phyloP scores from a whole-genome alignment of 2,113 vertebrate species.

The Chamaetylas fuelleborni region DNA sequence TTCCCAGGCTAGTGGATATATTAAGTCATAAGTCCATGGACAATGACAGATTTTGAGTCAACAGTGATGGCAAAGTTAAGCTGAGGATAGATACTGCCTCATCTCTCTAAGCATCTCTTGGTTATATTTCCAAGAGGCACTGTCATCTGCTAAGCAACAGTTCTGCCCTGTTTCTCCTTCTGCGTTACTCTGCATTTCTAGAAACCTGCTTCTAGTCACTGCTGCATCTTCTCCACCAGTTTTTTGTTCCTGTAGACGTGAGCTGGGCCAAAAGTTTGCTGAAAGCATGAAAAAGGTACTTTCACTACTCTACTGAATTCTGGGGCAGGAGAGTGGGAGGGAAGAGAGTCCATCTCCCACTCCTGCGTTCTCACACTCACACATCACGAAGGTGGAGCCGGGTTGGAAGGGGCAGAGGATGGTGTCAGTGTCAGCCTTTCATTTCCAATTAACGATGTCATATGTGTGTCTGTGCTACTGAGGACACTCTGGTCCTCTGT shows the following conservation, averaged over 20 bases:
- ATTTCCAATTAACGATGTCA: background rate
- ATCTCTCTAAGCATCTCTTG: background rate
- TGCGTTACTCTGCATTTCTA: background rate
- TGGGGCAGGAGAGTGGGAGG: background rate
- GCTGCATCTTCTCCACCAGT: background rate
- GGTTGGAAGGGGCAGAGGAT: background rate
- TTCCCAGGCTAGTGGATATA: background rate
- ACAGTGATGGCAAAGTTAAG: background rate
- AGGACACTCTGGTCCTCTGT: background rate
- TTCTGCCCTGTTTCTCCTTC: background rate
- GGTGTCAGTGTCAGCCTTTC: background rate
- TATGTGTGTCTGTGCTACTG: background rate
- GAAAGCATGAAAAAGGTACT: background rate
- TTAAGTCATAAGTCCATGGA: background rate
- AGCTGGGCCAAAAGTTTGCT: background rate
- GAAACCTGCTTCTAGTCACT: background rate
- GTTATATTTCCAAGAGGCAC: background rate
- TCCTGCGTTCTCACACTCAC: background rate
- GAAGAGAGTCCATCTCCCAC: background rate
- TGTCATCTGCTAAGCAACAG: background rate
- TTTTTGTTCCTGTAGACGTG: background rate
- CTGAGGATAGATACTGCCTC: background rate
- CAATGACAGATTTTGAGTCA: background rate
- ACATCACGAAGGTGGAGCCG: accelerated
- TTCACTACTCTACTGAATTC: background rate